Percentiles rank a stretch among this genome's conserved stretches.
Evolutionary conservation across 2,113 vertebrate genomes (phyloP).

Genomic region (Terrapene triunguis): DNA sequence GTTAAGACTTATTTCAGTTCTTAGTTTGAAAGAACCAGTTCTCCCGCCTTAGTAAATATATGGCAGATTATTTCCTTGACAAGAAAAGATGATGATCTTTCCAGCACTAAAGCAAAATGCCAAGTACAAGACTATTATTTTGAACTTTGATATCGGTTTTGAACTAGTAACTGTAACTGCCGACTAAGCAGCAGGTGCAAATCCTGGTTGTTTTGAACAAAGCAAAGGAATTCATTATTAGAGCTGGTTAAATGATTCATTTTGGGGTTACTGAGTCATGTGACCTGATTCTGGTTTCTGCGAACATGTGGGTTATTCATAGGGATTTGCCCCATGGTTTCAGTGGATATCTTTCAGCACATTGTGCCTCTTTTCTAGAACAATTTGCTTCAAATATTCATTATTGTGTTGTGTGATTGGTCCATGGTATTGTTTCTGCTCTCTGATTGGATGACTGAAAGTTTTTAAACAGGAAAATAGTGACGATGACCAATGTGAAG

Average conservation of each 20-base stretch:
- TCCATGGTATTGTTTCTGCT: slow-evolving; percentile 11
- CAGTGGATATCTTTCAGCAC: not conserved
- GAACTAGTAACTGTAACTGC: slow-evolving; percentile 37
- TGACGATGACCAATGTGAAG: not conserved
- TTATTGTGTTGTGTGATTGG: not conserved
- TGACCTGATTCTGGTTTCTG: slow-evolving; percentile 43
- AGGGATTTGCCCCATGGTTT: slow-evolving; percentile 42
- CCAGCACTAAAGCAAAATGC: slow-evolving; percentile 21
- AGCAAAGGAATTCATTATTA: slow-evolving; percentile 38
- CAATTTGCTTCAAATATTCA: slow-evolving; percentile 36
- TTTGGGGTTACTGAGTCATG: slow-evolving; percentile 51
- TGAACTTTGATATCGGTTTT: slow-evolving; percentile 56
- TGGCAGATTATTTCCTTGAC: not conserved
- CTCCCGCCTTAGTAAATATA: not conserved
- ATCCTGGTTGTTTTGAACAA: slow-evolving; percentile 29
- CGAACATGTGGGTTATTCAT: slow-evolving; percentile 29
- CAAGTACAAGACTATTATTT: slow-evolving; percentile 29
- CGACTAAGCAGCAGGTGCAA: slow-evolving; percentile 63
- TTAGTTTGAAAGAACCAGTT: not conserved
- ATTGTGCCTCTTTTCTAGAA: not conserved
- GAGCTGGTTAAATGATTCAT: slow-evolving; percentile 31
- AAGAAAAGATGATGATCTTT: not conserved
- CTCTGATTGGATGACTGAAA: not conserved
- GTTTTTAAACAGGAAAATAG: not conserved
- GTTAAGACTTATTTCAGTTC: not conserved